Percentiles rank a stretch among this genome's conserved stretches.
Conservation (phyloP, 2,888 invertebrate genomes). For the Luperina testacea region DNA sequence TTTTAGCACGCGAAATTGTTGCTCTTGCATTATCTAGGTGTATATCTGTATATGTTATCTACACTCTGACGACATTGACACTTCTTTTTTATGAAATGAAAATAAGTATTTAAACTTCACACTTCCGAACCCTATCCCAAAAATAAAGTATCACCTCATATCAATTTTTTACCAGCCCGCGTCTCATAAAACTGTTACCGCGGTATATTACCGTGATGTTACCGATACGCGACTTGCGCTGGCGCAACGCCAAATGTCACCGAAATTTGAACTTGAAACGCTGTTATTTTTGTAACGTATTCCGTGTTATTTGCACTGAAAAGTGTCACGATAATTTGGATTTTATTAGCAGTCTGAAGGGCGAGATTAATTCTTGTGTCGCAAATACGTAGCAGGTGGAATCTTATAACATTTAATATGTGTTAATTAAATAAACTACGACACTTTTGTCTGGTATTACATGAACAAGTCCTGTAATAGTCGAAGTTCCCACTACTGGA, state of each 20-base stretch:
- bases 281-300: slow-evolving; percentile 75
- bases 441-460: background rate
- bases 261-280: slow-evolving; percentile 71
- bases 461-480: background rate
- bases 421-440: background rate
- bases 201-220: slow-evolving; percentile 50
- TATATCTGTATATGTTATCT: too few species aligned
- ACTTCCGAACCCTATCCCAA: background rate
- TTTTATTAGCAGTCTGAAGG: slow-evolving; percentile 53
- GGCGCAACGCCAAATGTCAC: slow-evolving; percentile 72
- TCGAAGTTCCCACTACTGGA: background rate
- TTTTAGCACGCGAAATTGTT: too few species aligned
- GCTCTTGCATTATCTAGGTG: too few species aligned
- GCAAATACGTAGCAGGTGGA: background rate
- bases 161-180: slow-evolving; percentile 3
- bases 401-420: slow-evolving; percentile 4
- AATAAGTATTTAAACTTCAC: background rate
- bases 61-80: background rate
- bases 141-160: slow-evolving; percentile 39
- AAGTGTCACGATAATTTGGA: slow-evolving; percentile 66
- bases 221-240: slow-evolving; percentile 62
- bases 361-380: slow-evolving; percentile 13
- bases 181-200: slow-evolving; percentile 33
- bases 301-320: slow-evolving; percentile 66
- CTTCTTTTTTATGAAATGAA: background rate